Evolutionary conservation across 1,140 invertebrate genomes (phyloP).

Genomic region (silkworm (Bombyx mori)): ASM3026992v2 NC_085119.1:7219501-7220000

Average conservation of each 20-base stretch:
- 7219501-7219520: conserved; percentile 63
- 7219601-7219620: conserved; percentile 6
- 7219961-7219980: conserved; percentile 41
- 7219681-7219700: conserved; percentile 8
- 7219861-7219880: no score
- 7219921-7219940: not conserved
- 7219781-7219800: not conserved
- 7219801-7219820: no score
- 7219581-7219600: conserved; percentile 44
- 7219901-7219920: no score
- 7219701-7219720: not conserved
- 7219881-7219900: no score
- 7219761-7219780: not conserved
- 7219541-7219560: conserved; percentile 42
- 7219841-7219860: no score
- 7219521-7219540: conserved; percentile 52
- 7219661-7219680: not conserved
- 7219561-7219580: conserved; percentile 37
- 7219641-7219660: no score
- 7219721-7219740: conserved; percentile 1
- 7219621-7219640: no score
- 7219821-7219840: no score
- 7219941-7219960: conserved; percentile 24
- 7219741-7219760: not conserved
- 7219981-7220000: conserved; percentile 46